Percentiles rank a stretch among this genome's conserved stretches.
Conservation (phyloP, 2,888 invertebrate genomes). For the Spisula solida region DNA sequence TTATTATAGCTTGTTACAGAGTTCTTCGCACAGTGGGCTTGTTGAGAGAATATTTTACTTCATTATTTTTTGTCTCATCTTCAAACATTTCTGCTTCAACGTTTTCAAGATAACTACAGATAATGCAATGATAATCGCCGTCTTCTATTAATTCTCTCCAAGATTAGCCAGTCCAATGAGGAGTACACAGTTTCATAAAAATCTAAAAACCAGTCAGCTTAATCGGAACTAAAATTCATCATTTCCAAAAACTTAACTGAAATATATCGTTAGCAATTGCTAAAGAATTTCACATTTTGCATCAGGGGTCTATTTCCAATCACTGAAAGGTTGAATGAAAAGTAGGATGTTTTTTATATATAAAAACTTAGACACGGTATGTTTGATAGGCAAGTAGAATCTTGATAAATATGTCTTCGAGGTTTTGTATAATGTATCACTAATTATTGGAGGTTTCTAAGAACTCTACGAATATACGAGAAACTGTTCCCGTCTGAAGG, state of each 20-base stretch:
- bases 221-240: constrained; percentile 8
- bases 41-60: background rate
- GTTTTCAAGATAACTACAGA: background rate
- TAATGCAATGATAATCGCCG: background rate
- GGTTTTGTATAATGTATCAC: constrained; percentile 24
- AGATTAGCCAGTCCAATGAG: background rate
- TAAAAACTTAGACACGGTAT: background rate
- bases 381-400: background rate
- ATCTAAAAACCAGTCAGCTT: constrained; percentile 24
- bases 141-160: constrained; percentile 9
- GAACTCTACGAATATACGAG: background rate
- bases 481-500: too few species aligned
- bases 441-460: background rate
- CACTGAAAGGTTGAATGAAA: background rate
- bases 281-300: constrained; percentile 8
- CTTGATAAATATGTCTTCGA: constrained; percentile 12
- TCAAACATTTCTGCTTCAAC: constrained; percentile 5
- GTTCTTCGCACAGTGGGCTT: background rate
- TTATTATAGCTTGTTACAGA: constrained; percentile 11
- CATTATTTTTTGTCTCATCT: constrained; percentile 13
- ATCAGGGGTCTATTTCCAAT: background rate
- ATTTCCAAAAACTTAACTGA: constrained; percentile 18
- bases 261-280: background rate
- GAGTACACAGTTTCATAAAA: constrained; percentile 7
- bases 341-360: background rate